Evolutionary conservation across 2,113 vertebrate genomes (phyloP), one percentile per base, ranked within the genome.

Genomic region (Carollia perspicillata): DNA sequence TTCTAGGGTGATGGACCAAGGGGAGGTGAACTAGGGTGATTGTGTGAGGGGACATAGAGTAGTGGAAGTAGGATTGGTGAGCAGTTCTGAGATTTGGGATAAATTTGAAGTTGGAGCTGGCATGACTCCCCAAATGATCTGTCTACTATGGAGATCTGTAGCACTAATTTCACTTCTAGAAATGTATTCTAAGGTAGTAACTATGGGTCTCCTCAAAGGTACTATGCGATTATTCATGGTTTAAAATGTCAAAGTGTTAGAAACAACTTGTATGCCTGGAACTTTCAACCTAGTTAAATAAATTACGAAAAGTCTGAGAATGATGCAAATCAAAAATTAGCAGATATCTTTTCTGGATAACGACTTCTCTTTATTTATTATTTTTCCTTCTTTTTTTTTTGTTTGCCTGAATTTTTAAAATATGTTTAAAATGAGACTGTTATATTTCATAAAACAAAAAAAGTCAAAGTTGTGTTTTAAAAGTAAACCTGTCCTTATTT

Each of bases 401-500:
- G 16, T 72, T 84, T 51, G 65, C 79, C 23, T 89, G 47, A 89
- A 88, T 47, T 89, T 89, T 94, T 72, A 96, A 96, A 94, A 84
- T 60, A 14, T 60, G 28, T 33, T 90, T 92, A 84, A 94, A 93
- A 93, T 95, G 28, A 74, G 20, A 60, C 60, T 35, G 60, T 88
- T 93, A 75, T 75, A 90, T 58, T 95, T 90, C 87, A n/a, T 90
- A 53, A 55, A 78, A 80, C 30, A 74, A 68, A 77, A 71, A 44
- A 89, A 8, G 23, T 83, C 49, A 69, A 93, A 93, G 18, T 71
- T 68, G 16, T 72, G 9, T 58, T 94, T 86, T 30, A 88, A 92
- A 96, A 85, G 71, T 95, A 90, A 93, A 93, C 26, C 28, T 94
- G 51, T 80, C 55, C 79, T 95, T n/a, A 86, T 93, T 81, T 95